phyloP scores from a whole-genome alignment of 2,113 vertebrate species.

The Hystrix brachyura region DNA sequence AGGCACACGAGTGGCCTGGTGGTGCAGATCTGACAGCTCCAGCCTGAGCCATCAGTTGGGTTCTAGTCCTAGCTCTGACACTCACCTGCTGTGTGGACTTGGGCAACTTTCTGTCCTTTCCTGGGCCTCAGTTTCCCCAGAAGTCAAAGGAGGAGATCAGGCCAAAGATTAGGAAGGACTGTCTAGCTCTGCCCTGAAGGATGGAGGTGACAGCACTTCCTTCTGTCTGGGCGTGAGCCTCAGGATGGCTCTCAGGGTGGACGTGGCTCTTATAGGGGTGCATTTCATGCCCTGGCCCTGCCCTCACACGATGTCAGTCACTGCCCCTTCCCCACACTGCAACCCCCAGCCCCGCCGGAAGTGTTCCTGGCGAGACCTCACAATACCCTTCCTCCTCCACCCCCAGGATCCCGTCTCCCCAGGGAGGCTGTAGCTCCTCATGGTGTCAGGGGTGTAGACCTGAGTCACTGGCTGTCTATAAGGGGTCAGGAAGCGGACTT shows the following conservation, averaged over 20 bases:
- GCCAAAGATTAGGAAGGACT: not conserved
- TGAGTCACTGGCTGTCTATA: not conserved
- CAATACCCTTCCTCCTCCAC: not conserved
- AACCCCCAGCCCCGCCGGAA: not conserved
- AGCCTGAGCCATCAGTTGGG: not conserved
- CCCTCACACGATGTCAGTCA: not conserved
- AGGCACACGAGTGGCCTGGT: not conserved
- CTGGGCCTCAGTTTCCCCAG: conserved; percentile 8
- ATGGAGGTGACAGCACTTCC: not conserved
- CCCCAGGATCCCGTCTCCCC: not conserved
- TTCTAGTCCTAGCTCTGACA: not conserved
- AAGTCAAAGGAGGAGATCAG: not conserved
- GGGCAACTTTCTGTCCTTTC: not conserved
- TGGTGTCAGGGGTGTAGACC: not conserved
- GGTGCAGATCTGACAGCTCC: not conserved
- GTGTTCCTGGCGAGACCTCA: not conserved
- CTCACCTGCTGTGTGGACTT: too few species aligned
- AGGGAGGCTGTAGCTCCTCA: not conserved
- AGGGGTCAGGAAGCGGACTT: not conserved
- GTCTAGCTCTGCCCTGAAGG: not conserved
- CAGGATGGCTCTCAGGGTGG: not conserved
- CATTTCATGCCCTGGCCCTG: not conserved
- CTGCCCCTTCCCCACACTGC: not conserved
- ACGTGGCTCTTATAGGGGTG: not conserved
- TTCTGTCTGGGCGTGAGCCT: not conserved